A percentile compares a stretch with the other conserved stretches of the same genome.
Conservation (phyloP, 1,140 invertebrate species). For the Thaumatotibia leucotreta region DNA sequence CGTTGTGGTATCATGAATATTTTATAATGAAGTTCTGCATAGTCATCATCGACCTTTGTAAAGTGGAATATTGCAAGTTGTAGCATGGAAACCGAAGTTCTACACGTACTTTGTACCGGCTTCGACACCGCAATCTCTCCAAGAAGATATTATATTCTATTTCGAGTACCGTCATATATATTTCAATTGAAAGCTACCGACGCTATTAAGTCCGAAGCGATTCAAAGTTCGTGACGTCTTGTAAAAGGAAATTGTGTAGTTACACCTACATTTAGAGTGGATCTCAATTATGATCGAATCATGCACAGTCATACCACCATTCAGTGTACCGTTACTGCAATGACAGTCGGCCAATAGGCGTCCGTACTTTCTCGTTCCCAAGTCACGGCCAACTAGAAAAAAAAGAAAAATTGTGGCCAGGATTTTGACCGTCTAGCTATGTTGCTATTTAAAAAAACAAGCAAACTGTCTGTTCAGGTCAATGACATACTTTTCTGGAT, state of each 20-base stretch:
- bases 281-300: slow-evolving; percentile 57
- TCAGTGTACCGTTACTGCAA: slow-evolving; percentile 56
- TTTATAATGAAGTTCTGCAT: too few species aligned
- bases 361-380: slow-evolving; percentile 2
- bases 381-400: background rate
- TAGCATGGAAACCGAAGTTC: background rate
- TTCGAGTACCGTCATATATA: background rate
- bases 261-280: slow-evolving; percentile 38
- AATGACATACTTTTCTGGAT: background rate
- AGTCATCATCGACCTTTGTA: too few species aligned
- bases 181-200: slow-evolving; percentile 14
- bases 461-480: background rate
- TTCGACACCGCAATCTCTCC: background rate
- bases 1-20: too few species aligned
- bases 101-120: background rate
- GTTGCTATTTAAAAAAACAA: slow-evolving; percentile 24
- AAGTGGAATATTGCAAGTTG: background rate
- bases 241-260: slow-evolving; percentile 41
- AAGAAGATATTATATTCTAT: background rate
- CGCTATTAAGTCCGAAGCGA: slow-evolving; percentile 6
- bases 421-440: slow-evolving; percentile 16
- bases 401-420: slow-evolving; percentile 1
- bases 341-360: slow-evolving; percentile 32
- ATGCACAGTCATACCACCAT: slow-evolving; percentile 67
- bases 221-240: slow-evolving; percentile 20